phyloP scores from a whole-genome alignment of 2,888 invertebrate genomes.

The Pasiphila rectangulata region DNA sequence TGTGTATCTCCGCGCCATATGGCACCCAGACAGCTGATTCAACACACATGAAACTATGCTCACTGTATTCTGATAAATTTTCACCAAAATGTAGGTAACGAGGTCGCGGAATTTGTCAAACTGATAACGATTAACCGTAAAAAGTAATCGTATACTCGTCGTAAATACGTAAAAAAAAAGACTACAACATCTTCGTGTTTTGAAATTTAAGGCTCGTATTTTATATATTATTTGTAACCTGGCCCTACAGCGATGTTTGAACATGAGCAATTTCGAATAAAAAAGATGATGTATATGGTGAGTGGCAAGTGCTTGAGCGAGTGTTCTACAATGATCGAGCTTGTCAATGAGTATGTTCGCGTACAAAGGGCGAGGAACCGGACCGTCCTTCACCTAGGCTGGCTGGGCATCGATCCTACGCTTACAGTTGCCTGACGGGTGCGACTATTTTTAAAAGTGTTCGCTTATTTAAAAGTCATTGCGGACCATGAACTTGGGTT shows the following conservation, averaged over 20 bases:
- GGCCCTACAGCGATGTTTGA: no score
- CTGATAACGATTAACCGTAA: conserved; percentile 13
- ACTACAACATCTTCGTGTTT: conserved; percentile 1
- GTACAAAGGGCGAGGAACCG: conserved; percentile 60
- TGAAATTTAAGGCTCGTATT: conserved; percentile 1
- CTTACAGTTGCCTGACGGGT: conserved; percentile 64
- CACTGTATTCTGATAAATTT: conserved; percentile 23
- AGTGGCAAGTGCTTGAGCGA: conserved; percentile 1
- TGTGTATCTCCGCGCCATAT: conserved; percentile 73
- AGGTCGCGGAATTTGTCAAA: conserved; percentile 24
- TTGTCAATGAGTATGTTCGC: conserved; percentile 47
- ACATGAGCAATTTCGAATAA: not conserved
- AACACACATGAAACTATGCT: conserved; percentile 41
- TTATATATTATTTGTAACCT: not conserved
- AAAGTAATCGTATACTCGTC: conserved; percentile 1
- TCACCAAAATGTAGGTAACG: conserved; percentile 24
- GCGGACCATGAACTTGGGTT: conserved; percentile 25
- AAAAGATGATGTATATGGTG: not conserved
- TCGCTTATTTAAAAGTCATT: conserved; percentile 51
- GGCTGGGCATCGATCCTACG: conserved; percentile 68
- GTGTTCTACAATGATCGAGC: conserved; percentile 13
- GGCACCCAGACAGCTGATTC: conserved; percentile 68
- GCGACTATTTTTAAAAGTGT: conserved; percentile 64
- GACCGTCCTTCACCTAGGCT: conserved; percentile 73
- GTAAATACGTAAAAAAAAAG: conserved; percentile 4